Conservation (phyloP, 1,140 invertebrate species). For the Bombus superbus region DNA sequence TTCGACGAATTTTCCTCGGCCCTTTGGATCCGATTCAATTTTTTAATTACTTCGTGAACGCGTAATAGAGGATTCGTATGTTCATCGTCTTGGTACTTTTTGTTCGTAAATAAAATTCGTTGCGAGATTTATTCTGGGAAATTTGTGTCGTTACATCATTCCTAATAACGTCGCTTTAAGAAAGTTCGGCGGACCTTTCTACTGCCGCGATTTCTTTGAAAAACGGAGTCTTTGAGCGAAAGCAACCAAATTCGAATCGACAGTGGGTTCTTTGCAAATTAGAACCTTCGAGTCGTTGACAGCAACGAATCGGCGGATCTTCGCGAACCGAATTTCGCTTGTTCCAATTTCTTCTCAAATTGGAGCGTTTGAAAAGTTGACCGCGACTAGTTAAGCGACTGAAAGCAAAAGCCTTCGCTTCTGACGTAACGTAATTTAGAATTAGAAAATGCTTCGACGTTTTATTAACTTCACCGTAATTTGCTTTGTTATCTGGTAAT, state of each 20-base stretch:
- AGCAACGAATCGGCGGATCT: background rate
- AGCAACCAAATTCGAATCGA: background rate
- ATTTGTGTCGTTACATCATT: too few species aligned
- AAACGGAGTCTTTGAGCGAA: background rate
- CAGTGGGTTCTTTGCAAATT: background rate
- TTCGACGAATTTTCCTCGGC: background rate
- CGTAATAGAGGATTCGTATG: too few species aligned
- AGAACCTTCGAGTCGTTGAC: background rate
- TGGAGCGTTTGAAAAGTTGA: too few species aligned
- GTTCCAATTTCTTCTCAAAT: background rate
- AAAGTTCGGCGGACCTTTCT: too few species aligned
- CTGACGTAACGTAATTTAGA: background rate
- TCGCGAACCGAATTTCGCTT: background rate
- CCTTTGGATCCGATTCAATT: background rate
- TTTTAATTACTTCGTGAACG: background rate
- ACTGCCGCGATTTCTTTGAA: rapidly evolving
- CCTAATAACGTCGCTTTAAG: too few species aligned
- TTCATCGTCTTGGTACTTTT: too few species aligned
- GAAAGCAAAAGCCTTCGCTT: background rate
- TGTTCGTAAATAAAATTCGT: background rate
- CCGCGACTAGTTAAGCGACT: background rate
- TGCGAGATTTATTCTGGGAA: background rate
- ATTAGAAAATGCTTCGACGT: background rate
- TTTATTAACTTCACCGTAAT: background rate
- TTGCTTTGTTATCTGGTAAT: slow-evolving; percentile 4